Conservation (phyloP, 2,888 invertebrate genomes). For the Pristionchus maxplancki region DNA sequence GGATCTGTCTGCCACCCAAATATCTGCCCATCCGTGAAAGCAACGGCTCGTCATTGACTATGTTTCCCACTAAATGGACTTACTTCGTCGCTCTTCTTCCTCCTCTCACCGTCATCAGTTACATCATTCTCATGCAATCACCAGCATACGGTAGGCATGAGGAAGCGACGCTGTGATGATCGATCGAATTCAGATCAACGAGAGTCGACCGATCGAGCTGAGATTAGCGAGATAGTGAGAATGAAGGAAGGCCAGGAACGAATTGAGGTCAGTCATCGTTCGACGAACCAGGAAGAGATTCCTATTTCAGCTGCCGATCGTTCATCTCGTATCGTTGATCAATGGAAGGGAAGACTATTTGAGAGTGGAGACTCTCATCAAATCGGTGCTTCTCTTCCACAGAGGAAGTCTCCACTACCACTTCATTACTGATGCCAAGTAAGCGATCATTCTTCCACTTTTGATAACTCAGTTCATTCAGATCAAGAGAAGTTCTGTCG, state of each 20-base stretch:
- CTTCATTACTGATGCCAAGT: slow-evolving; percentile 11
- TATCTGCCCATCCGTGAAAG: not conserved
- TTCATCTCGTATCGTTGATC: not conserved
- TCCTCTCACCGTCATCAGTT: not conserved
- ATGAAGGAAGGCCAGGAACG: not conserved
- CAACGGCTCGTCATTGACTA: not conserved
- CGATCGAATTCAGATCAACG: not conserved
- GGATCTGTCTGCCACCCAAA: not conserved
- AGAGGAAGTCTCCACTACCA: slow-evolving; percentile 2
- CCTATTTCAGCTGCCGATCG: not conserved
- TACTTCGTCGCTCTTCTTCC: slow-evolving; percentile 23
- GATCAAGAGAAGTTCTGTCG: not conserved
- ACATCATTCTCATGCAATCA: not conserved
- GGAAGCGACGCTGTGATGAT: not conserved
- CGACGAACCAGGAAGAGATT: not conserved
- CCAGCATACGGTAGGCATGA: slow-evolving; percentile 17
- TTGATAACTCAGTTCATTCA: not conserved
- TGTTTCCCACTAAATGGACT: slow-evolving; percentile 21
- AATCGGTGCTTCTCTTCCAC: not conserved
- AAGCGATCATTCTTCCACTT: not conserved
- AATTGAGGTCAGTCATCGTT: not conserved
- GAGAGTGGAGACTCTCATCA: not conserved
- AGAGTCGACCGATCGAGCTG: not conserved
- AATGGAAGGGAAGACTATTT: slow-evolving; percentile 8
- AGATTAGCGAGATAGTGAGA: not conserved